These are phyloP conservation scores for Drosophila antonietae DNA, from an alignment of 2,888 invertebrate species.

Conservation along the genomic window DNA sequence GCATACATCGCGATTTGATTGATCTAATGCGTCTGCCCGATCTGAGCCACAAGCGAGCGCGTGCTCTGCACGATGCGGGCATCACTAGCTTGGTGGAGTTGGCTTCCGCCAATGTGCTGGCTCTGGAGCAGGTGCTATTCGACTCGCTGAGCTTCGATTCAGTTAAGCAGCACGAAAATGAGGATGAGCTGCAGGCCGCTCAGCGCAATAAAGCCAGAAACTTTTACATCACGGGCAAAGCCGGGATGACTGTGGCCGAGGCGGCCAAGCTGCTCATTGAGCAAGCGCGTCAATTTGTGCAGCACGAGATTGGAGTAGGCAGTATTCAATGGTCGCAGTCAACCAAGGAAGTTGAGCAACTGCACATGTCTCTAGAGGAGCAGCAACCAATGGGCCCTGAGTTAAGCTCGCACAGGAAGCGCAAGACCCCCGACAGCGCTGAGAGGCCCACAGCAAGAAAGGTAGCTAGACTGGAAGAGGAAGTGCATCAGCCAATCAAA, in stretches of 20 bases:
- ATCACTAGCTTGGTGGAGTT: slow-evolving; percentile 91
- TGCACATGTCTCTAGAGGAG: slow-evolving; percentile 64
- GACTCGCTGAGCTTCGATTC: slow-evolving; percentile 94
- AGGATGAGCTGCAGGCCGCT: slow-evolving; percentile 88
- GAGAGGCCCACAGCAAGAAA: slow-evolving; percentile 17
- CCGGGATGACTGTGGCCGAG: slow-evolving; percentile 92
- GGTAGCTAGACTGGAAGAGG: slow-evolving; percentile 25
- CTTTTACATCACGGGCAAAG: slow-evolving; percentile 92
- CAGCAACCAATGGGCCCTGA: neutral
- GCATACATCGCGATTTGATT: slow-evolving; percentile 95
- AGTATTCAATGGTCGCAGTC: slow-evolving; percentile 88
- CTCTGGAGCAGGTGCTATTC: slow-evolving; percentile 91
- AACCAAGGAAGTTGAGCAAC: neutral
- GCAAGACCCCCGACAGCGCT: slow-evolving; percentile 31
- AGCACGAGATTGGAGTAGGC: slow-evolving; percentile 90
- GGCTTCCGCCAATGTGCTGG: slow-evolving; percentile 89
- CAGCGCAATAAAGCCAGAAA: slow-evolving; percentile 89
- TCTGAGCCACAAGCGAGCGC: slow-evolving; percentile 93
- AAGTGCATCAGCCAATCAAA: neutral
- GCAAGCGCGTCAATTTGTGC: slow-evolving; percentile 90
- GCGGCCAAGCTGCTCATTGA: slow-evolving; percentile 91
- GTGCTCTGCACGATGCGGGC: slow-evolving; percentile 92
- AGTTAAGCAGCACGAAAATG: slow-evolving; percentile 90
- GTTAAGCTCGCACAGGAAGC: slow-evolving; percentile 25
- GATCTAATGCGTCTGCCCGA: slow-evolving; percentile 94